phyloP scores from a whole-genome alignment of 2,113 vertebrate genomes.

The Pangasianodon gigas region DNA sequence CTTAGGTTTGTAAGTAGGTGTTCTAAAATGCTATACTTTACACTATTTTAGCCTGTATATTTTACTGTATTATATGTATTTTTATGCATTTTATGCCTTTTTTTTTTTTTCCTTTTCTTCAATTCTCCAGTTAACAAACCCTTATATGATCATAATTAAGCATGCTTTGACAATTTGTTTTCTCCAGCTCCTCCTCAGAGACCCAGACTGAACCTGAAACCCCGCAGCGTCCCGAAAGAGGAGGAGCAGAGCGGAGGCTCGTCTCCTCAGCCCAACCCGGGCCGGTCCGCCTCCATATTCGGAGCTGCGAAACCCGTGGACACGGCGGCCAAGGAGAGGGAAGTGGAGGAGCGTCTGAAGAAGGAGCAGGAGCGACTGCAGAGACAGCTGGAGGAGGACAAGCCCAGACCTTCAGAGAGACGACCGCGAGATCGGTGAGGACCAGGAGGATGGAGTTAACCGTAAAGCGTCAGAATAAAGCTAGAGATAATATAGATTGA shows the following conservation, averaged over 20 bases:
- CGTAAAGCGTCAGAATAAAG: too few species aligned
- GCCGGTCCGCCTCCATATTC: slow-evolving; percentile 87
- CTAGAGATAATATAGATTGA: background rate
- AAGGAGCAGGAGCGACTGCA: slow-evolving; percentile 93
- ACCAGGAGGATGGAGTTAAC: background rate
- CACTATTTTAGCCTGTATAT: too few species aligned
- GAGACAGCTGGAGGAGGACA: slow-evolving; percentile 88
- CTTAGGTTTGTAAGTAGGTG: too few species aligned
- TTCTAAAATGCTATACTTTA: too few species aligned
- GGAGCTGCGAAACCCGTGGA: slow-evolving; percentile 92
- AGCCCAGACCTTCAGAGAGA: slow-evolving; percentile 75
- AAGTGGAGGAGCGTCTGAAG: slow-evolving; percentile 93
- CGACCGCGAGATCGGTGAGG: slow-evolving; percentile 72
- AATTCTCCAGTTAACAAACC: too few species aligned
- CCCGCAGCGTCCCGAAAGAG: slow-evolving; percentile 88
- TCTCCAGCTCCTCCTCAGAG: slow-evolving; percentile 80
- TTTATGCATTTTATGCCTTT: too few species aligned
- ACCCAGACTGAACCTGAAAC: slow-evolving; percentile 92
- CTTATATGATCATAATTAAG: too few species aligned
- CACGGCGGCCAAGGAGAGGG: slow-evolving; percentile 88
- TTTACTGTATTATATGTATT: too few species aligned
- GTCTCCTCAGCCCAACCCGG: slow-evolving; percentile 70
- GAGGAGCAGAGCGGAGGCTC: slow-evolving; percentile 74
- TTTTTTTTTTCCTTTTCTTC: too few species aligned
- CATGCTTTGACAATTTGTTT: too few species aligned